These are phyloP conservation scores for Galagoides demidoff DNA, from an alignment of 2,797 vertebrate species.

Conservation along the genomic window DNA sequence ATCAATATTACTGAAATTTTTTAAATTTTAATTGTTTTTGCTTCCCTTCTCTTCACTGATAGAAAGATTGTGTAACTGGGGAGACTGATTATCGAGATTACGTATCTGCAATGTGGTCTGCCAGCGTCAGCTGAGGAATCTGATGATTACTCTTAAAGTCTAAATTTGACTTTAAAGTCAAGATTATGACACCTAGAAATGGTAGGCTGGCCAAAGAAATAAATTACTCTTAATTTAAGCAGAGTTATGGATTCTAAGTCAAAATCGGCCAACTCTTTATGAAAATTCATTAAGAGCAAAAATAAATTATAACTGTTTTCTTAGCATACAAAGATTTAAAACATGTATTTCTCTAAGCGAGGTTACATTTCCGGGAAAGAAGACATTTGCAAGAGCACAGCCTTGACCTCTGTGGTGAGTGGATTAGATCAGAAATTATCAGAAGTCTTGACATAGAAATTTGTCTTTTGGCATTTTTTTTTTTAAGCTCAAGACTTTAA, in stretches of 20 bases:
- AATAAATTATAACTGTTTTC: background rate
- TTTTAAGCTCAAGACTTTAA: accelerated
- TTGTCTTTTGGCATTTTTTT: background rate
- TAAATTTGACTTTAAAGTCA: background rate
- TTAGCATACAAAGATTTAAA: background rate
- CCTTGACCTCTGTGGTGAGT: background rate
- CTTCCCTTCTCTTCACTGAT: background rate
- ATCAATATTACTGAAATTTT: background rate
- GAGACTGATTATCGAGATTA: background rate
- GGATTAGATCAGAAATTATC: background rate
- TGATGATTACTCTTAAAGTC: background rate
- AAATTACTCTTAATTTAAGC: background rate
- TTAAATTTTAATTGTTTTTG: background rate
- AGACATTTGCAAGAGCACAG: background rate
- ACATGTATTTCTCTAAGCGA: background rate
- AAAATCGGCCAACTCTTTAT: background rate
- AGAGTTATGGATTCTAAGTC: background rate
- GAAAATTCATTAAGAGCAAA: background rate
- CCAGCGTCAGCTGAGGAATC: background rate
- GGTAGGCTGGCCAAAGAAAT: background rate
- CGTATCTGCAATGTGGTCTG: background rate
- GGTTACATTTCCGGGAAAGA: background rate
- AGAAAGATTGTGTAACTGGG: background rate
- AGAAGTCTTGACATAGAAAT: background rate
- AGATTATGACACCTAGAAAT: background rate